A percentile compares a stretch with the other conserved stretches of the same genome.
phyloP scores from a whole-genome alignment of 2,888 invertebrate genomes.

The Drosophila meridiana region DNA sequence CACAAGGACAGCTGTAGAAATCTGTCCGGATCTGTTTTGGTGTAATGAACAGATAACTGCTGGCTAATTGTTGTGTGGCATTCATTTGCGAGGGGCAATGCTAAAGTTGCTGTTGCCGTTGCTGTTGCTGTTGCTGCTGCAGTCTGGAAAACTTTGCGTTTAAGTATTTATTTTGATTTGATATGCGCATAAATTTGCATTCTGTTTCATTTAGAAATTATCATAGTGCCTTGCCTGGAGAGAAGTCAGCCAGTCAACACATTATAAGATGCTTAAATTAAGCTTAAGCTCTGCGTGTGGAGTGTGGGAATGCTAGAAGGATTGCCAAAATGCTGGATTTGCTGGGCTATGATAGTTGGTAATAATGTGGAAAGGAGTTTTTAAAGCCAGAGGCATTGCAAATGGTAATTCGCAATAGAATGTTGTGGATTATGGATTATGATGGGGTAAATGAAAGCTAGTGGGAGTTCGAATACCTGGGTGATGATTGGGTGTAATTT shows the following conservation, averaged over 20 bases:
- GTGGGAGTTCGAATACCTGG: not conserved
- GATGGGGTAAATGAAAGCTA: not conserved
- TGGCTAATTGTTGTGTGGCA: constrained; percentile 73
- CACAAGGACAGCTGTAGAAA: constrained; percentile 8
- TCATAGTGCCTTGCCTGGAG: not conserved
- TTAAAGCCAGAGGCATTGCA: not conserved
- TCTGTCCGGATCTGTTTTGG: constrained; percentile 60
- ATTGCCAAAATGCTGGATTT: not conserved
- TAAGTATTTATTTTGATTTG: constrained; percentile 37
- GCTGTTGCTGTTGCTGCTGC: not conserved
- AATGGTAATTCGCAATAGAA: not conserved
- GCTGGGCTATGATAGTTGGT: no score
- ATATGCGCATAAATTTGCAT: constrained; percentile 37
- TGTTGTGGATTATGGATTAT: not conserved
- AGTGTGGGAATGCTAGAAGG: not conserved
- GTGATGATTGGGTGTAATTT: not conserved
- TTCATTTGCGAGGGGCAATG: constrained; percentile 17
- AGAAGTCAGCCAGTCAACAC: constrained; percentile 17
- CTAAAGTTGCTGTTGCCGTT: not conserved
- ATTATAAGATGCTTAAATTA: constrained; percentile 12
- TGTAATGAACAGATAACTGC: constrained; percentile 80
- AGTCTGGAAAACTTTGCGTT: constrained; percentile 19
- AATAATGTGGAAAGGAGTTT: not conserved
- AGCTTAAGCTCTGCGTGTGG: not conserved
- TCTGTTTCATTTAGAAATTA: constrained; percentile 19